Evolutionary conservation across 30 jellyfish, hydroid and myxozoan species (phyloP), one percentile per base, ranked within the genome.

Genomic region (Aurelia aurita complex sp. Pacific): DNA sequence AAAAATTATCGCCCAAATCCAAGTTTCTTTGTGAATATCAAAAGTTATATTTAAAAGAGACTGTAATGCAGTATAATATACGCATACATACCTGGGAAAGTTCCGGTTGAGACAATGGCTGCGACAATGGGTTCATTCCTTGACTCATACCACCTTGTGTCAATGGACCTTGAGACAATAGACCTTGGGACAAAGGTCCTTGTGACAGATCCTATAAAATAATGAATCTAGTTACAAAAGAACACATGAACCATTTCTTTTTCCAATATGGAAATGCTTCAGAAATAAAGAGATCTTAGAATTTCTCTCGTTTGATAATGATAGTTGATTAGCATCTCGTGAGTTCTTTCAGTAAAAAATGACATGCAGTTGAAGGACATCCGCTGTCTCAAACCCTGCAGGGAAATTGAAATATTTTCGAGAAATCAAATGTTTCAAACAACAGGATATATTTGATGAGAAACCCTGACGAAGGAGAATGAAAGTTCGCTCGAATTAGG

Each of bases 61-160:
- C 42, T 62, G 12, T 29, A 11, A 78, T 51, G 15, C 54, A 51
- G 60, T 0, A 16, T 7, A 10, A 46, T 46, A 46, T 9, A 46
- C 57, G 8, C 57, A 40, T 3, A 60, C 91, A 12, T 67, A 94
- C 98, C 97, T 94, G 99, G 16, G 99, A 94, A 17, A 94, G 92
- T 62, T 94, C 99, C 69, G 99, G 96, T 77, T 94, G 99, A 5
- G 99, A 94, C 89, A 94, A 79, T n/a, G 99, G 97, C 84, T 94
- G 99, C 1, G 99, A 94, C 87, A 94, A 69, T 5, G 99, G 99
- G 80, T 85, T 96, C 95, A 94, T 89, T 13, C 91, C 97, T 85
- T 94, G 99, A 65, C 99, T 94, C 99, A 94, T 94, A 29, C 98
- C 98, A 17, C 98, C 97, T 74, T 94, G 98, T 6, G 98, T 94